A percentile compares a stretch with the other conserved stretches of the same genome.
Evolutionary conservation across 2,888 invertebrate species (phyloP).

Genomic region (Carcina quercana): DNA sequence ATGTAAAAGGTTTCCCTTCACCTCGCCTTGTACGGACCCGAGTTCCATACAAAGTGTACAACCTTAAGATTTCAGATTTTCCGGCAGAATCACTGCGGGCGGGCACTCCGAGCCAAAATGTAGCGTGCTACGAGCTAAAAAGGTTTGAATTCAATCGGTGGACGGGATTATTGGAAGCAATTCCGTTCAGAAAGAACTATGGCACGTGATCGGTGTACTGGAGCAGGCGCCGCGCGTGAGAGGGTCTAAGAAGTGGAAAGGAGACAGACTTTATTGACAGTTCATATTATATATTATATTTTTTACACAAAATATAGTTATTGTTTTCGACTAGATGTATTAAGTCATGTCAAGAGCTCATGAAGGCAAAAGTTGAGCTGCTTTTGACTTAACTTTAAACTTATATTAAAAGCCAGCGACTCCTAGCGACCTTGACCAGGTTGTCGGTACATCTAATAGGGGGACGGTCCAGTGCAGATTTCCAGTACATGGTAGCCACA

Average conservation of each 20-base stretch:
- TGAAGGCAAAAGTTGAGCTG: too few relatives aligned
- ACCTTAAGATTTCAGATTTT: constrained; percentile 47
- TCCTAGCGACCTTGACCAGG: too few relatives aligned
- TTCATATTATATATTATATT: constrained; percentile 56
- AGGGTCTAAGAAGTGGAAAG: constrained; percentile 36
- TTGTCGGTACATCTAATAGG: too few relatives aligned
- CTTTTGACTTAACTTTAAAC: too few relatives aligned
- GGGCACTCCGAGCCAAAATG: constrained; percentile 42
- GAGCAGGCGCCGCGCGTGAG: constrained; percentile 26
- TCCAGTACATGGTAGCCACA: too few relatives aligned
- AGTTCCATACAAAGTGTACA: constrained; percentile 57
- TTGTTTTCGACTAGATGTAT: too few relatives aligned
- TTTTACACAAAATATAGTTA: constrained; percentile 19
- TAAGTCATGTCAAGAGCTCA: too few relatives aligned
- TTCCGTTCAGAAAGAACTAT: constrained; percentile 69
- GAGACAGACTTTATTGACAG: constrained; percentile 36
- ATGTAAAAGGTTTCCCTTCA: constrained; percentile 61
- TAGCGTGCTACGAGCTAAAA: constrained; percentile 47
- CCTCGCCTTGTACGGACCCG: constrained; percentile 33
- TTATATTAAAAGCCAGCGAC: too few relatives aligned
- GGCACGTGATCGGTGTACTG: constrained; percentile 53
- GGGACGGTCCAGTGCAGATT: too few relatives aligned
- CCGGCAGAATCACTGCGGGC: constrained; percentile 50
- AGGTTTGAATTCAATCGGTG: constrained; percentile 61
- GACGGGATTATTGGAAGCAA: constrained; percentile 59